A percentile compares a stretch with the other conserved stretches of the same genome.
phyloP scores from a whole-genome alignment of 2,888 invertebrate species.

The Leuctra nigra region DNA sequence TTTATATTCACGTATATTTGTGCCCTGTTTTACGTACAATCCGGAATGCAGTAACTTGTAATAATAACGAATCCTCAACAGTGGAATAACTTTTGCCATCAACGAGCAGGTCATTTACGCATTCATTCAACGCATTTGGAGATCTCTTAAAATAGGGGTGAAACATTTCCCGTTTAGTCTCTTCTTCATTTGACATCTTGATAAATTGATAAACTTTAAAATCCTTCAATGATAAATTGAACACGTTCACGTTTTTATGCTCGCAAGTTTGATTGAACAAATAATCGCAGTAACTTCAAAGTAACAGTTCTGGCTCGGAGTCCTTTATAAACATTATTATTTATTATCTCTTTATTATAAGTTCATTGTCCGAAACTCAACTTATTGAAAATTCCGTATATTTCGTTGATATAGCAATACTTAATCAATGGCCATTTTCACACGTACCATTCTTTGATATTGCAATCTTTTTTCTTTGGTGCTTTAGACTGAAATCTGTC shows the following conservation, averaged over 20 bases:
- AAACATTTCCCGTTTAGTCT: not conserved
- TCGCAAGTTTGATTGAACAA: not conserved
- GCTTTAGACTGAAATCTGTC: slow-evolving; percentile 42
- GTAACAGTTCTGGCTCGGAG: slow-evolving; percentile 17
- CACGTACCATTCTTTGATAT: slow-evolving; percentile 96
- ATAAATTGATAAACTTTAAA: slow-evolving; percentile 7
- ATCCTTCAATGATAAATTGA: slow-evolving; percentile 5
- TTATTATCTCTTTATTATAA: not conserved
- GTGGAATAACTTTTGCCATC: no score
- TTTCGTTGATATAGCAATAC: no score
- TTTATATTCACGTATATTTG: not conserved
- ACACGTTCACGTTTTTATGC: not conserved
- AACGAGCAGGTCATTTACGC: not conserved
- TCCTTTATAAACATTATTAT: not conserved
- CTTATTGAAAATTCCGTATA: no score
- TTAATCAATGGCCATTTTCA: slow-evolving; percentile 42
- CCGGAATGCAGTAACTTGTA: no score
- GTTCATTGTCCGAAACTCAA: no score
- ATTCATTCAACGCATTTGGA: not conserved
- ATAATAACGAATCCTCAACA: no score
- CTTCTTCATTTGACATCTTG: not conserved
- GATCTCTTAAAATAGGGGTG: not conserved
- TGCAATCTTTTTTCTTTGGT: slow-evolving; percentile 66
- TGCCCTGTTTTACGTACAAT: slow-evolving; percentile 1
- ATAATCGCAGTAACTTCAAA: slow-evolving; percentile 5